Conservation (phyloP, 92 coral and sea anemone genomes). For the Phenganax marumi region DNA sequence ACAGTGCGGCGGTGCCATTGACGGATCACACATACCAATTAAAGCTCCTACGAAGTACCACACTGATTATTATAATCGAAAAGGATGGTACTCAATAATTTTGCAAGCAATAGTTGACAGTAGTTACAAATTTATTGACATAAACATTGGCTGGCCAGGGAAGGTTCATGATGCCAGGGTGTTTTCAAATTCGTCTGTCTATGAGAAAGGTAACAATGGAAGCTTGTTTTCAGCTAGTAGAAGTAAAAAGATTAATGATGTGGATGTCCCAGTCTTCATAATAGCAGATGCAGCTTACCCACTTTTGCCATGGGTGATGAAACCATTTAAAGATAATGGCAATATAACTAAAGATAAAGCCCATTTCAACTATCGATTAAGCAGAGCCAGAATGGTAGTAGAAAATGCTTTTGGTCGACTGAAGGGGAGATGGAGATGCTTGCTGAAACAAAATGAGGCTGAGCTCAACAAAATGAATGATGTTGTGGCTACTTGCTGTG, state of each 20-base stretch:
- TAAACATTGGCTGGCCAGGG: slow-evolving; percentile 52
- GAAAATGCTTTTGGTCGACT: neutral
- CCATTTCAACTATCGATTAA: neutral
- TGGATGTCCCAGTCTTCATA: no score
- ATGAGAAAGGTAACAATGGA: slow-evolving; percentile 36
- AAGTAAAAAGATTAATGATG: no score
- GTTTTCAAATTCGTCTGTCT: slow-evolving; percentile 30
- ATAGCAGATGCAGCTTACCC: no score
- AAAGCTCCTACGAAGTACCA: slow-evolving; percentile 38
- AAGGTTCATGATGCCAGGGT: slow-evolving; percentile 55
- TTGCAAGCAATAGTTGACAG: slow-evolving; percentile 36
- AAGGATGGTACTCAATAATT: slow-evolving; percentile 35
- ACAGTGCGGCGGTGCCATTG: slow-evolving; percentile 52
- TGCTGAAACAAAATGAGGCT: neutral
- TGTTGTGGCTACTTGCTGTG: neutral
- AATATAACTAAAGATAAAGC: no score
- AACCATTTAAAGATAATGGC: no score
- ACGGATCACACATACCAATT: slow-evolving; percentile 53
- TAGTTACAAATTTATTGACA: slow-evolving; percentile 40
- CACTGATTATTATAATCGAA: slow-evolving; percentile 39
- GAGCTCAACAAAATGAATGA: neutral
- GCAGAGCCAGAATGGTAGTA: neutral
- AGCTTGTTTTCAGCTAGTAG: slow-evolving; percentile 36
- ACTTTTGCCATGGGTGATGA: no score
- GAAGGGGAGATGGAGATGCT: neutral